Evolutionary conservation across 2,113 vertebrate species (phyloP).

Genomic region (Etia nguti): DNA sequence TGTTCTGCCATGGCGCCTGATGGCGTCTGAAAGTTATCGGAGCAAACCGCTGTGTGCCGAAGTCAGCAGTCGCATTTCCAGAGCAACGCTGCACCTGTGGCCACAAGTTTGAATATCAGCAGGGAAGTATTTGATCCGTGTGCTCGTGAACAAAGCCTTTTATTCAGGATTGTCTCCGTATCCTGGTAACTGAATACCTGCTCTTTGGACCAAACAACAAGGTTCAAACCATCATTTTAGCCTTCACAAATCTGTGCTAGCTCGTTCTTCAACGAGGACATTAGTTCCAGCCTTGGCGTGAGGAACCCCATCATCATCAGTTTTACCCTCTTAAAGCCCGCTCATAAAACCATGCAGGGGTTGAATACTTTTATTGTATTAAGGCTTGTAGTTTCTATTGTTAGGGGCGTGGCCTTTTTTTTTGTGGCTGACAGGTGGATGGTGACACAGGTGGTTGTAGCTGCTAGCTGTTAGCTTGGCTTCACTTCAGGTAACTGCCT

Average conservation of each 20-base stretch:
- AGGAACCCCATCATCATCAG: neutral
- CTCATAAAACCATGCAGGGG: neutral
- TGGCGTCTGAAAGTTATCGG: neutral
- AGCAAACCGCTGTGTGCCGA: neutral
- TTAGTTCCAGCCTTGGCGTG: neutral
- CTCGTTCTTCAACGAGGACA: neutral
- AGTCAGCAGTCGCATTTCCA: neutral
- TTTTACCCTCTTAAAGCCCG: neutral
- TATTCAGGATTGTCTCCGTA: neutral
- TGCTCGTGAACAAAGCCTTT: neutral
- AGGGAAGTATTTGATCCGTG: neutral
- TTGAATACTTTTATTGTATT: accelerated
- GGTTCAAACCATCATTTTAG: neutral
- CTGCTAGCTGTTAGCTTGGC: neutral
- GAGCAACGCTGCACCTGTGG: neutral
- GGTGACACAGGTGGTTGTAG: neutral
- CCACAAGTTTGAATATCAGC: neutral
- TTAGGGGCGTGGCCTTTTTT: neutral
- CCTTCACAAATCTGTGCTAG: neutral
- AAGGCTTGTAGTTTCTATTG: accelerated
- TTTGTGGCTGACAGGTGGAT: neutral
- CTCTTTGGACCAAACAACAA: neutral
- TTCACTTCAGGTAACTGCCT: neutral
- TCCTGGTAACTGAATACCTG: neutral
- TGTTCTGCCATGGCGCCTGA: neutral